These are phyloP conservation scores for Tympanoctomys barrerae DNA, from an alignment of 2,797 vertebrate species.

Conservation along the genomic window DNA sequence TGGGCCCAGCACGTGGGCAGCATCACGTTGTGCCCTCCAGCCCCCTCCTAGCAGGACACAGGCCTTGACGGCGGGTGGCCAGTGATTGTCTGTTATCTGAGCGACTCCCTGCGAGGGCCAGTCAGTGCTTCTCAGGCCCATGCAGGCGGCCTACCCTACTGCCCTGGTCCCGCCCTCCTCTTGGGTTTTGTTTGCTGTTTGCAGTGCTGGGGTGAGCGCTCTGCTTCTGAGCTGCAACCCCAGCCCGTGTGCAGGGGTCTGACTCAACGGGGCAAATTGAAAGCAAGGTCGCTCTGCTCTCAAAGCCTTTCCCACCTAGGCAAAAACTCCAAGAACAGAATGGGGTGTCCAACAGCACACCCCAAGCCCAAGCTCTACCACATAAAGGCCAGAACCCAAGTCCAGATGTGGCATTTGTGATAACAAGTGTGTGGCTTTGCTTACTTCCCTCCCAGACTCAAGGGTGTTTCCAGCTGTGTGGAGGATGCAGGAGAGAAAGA, in stretches of 20 bases:
- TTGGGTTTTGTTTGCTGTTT: neutral
- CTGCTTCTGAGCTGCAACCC: neutral
- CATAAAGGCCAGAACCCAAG: neutral
- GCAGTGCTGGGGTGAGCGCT: neutral
- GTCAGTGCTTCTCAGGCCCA: neutral
- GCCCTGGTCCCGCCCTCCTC: neutral
- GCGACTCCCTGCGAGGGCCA: no score
- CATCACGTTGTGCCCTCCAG: neutral
- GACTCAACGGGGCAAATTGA: neutral
- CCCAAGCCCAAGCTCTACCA: neutral
- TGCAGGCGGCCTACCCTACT: neutral
- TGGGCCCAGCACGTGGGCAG: neutral
- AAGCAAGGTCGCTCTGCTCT: neutral
- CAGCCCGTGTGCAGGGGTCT: neutral
- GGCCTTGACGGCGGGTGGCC: neutral
- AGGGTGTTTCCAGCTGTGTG: slow-evolving; percentile 59
- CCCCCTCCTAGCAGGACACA: neutral
- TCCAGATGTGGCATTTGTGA: neutral
- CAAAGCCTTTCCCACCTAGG: neutral
- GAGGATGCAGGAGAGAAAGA: slow-evolving; percentile 25
- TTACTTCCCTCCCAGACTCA: neutral
- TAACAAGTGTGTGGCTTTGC: neutral
- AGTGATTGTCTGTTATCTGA: neutral
- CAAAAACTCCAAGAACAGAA: neutral
- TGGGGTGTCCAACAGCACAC: neutral